phyloP scores from a whole-genome alignment of 1,140 invertebrate species.

The Cydia fagiglandana region DNA sequence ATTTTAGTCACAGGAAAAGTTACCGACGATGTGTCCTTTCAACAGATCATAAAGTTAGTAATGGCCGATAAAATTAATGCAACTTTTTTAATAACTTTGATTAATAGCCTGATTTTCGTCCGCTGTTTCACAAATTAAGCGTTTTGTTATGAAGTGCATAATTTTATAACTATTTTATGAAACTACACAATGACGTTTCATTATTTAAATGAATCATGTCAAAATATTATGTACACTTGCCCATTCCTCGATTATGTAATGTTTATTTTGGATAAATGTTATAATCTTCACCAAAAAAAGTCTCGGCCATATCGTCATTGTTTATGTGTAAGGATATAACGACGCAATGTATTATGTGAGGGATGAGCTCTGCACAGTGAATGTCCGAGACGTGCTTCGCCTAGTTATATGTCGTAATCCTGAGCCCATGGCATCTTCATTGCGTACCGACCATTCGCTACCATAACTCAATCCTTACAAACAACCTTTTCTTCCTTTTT shows the following conservation, averaged over 20 bases:
- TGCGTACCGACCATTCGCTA: background rate
- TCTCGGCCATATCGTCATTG: slow-evolving; percentile 7
- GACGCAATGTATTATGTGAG: slow-evolving; percentile 27
- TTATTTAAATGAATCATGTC: too few species aligned
- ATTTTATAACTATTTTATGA: background rate
- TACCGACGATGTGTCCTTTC: slow-evolving; percentile 23
- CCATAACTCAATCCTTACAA: background rate
- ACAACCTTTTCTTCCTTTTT: background rate
- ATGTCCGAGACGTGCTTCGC: slow-evolving; percentile 20
- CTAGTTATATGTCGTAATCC: slow-evolving; percentile 23
- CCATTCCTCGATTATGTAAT: background rate
- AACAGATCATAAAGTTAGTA: slow-evolving; percentile 10
- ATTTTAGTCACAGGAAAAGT: slow-evolving; percentile 22
- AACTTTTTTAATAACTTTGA: slow-evolving; percentile 30
- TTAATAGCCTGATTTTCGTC: slow-evolving; percentile 8
- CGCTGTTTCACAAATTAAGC: background rate
- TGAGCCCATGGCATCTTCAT: background rate
- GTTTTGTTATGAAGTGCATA: background rate
- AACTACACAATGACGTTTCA: background rate
- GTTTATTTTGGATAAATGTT: background rate
- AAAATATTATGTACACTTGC: too few species aligned
- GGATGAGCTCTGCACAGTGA: slow-evolving; percentile 17
- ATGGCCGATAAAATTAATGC: slow-evolving; percentile 28
- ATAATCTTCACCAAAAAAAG: background rate
- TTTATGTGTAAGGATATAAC: slow-evolving; percentile 25